Conservation (phyloP, 2,888 invertebrate genomes). For the Drosophila fulvimacula region DNA sequence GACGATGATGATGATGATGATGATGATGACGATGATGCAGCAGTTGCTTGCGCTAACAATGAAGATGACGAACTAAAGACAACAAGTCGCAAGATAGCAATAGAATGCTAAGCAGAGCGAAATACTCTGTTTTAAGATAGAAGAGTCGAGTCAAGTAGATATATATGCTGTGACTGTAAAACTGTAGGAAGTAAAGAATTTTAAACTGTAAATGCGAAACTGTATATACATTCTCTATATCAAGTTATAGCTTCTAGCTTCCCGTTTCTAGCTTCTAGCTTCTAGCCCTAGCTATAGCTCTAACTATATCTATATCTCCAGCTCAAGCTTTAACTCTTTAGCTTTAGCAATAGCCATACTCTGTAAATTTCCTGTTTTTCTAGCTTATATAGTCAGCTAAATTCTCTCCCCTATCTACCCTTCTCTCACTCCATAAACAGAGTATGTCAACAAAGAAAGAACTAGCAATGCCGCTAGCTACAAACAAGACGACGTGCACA, state of each 20-base stretch:
- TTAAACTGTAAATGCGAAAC: neutral
- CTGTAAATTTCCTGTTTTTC: no score
- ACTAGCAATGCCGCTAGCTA: slow-evolving; percentile 53
- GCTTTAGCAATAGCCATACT: neutral
- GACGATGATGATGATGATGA: slow-evolving; percentile 5
- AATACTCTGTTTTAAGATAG: neutral
- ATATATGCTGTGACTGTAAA: no score
- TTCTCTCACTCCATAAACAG: neutral
- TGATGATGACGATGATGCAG: slow-evolving; percentile 13
- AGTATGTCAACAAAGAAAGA: slow-evolving; percentile 33
- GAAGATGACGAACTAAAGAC: slow-evolving; percentile 53
- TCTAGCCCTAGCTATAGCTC: neutral
- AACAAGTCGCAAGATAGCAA: slow-evolving; percentile 19
- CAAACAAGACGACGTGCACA: slow-evolving; percentile 47
- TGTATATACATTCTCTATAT: neutral
- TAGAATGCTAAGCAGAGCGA: neutral
- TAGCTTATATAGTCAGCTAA: no score
- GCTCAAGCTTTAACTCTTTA: neutral
- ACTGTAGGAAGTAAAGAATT: neutral
- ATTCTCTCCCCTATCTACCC: no score
- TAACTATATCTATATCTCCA: neutral
- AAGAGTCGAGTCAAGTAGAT: no score
- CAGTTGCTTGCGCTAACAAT: slow-evolving; percentile 5
- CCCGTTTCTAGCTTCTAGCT: neutral
- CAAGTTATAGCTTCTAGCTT: neutral